A percentile compares a stretch with the other conserved stretches of the same genome.
phyloP scores from a whole-genome alignment of 1,140 invertebrate genomes.

The Drosophila dunni region DNA sequence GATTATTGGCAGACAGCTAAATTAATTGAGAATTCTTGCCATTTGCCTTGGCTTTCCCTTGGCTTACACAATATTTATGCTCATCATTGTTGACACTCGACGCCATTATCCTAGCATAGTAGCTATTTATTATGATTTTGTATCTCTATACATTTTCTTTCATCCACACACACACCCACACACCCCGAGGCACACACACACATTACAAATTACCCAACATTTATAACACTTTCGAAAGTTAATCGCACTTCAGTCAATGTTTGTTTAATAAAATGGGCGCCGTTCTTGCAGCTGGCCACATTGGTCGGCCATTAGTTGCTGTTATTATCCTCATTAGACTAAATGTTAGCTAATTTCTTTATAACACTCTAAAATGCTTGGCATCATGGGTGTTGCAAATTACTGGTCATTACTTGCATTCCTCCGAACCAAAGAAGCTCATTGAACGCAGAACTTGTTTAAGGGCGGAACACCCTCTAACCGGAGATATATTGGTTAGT shows the following conservation, averaged over 20 bases:
- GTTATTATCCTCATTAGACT: conserved; percentile 79
- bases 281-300: conserved; percentile 19
- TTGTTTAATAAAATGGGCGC: conserved; percentile 68
- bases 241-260: conserved; percentile 73
- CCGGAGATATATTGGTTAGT: conserved; percentile 2
- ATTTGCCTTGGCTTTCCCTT: conserved; percentile 42
- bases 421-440: background rate
- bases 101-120: conserved; percentile 11
- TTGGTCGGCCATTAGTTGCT: conserved; percentile 64
- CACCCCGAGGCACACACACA: background rate
- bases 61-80: conserved; percentile 55
- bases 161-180: background rate
- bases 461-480: background rate
- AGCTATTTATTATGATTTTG: conserved; percentile 20
- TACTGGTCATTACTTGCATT: conserved; percentile 59
- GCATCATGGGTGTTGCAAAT: conserved; percentile 66
- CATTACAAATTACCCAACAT: conserved; percentile 65
- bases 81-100: conserved; percentile 49
- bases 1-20: conserved; percentile 71
- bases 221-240: conserved; percentile 78
- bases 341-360: conserved; percentile 80
- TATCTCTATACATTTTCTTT: conserved; percentile 19
- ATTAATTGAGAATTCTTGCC: conserved; percentile 72
- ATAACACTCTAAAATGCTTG: conserved; percentile 73
- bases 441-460: background rate